These are phyloP conservation scores for Jordanella pulchra DNA, from an alignment of 2,797 vertebrate genomes.

Conservation along the genomic window DNA sequence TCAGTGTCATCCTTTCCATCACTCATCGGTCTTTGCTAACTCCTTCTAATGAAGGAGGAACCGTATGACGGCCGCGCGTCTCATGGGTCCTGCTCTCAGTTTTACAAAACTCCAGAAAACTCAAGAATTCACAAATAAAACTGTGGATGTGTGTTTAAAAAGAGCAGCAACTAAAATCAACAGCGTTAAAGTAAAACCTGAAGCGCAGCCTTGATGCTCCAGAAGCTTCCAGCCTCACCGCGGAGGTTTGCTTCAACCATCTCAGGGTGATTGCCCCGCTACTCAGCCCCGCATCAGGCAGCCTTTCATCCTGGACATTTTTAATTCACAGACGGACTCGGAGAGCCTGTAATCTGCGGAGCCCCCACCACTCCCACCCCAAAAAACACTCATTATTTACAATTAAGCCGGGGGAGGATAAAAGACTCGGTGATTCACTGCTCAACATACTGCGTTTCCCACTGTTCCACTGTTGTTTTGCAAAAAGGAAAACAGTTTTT, in stretches of 20 bases:
- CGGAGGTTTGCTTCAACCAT: slow-evolving; percentile 15
- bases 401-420: slow-evolving; percentile 62
- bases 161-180: not conserved
- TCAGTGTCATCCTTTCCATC: not conserved
- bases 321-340: slow-evolving; percentile 70
- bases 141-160: not conserved
- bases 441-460: slow-evolving; percentile 40
- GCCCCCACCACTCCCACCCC: slow-evolving; percentile 30
- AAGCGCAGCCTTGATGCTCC: slow-evolving; percentile 3
- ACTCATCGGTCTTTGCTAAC: not conserved
- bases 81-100: not conserved
- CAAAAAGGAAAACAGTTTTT: slow-evolving; percentile 27
- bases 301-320: slow-evolving; percentile 67
- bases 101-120: not conserved
- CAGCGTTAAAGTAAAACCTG: not conserved
- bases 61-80: not conserved
- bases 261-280: slow-evolving; percentile 33
- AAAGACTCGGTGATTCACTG: slow-evolving; percentile 40
- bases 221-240: not conserved
- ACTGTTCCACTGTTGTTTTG: slow-evolving; percentile 46
- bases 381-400: slow-evolving; percentile 71
- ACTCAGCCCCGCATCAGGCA: slow-evolving; percentile 24
- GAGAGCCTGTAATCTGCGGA: slow-evolving; percentile 57
- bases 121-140: not conserved
- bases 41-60: not conserved